These are phyloP conservation scores for Nannospalax galili DNA, from an alignment of 2,113 vertebrate genomes.

Conservation along the genomic window DNA sequence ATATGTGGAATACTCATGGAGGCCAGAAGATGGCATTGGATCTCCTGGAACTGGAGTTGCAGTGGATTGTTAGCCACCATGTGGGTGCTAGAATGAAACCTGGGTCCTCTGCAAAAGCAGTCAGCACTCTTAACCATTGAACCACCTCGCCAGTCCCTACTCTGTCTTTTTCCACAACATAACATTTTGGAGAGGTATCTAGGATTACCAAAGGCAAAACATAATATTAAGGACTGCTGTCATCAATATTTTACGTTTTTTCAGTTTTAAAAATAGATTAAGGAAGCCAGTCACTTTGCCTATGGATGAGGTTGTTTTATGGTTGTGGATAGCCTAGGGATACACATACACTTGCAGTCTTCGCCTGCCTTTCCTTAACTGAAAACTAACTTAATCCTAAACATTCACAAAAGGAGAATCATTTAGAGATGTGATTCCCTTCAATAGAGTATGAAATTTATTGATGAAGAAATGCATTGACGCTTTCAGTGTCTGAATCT, in stretches of 20 bases:
- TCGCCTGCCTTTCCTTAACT: background rate
- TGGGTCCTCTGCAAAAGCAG: too few relatives aligned
- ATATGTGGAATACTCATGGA: too few relatives aligned
- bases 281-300: background rate
- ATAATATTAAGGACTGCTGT: background rate
- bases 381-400: constrained; percentile 1
- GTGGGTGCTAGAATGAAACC: too few relatives aligned
- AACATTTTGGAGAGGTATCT: background rate
- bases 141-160: too few relatives aligned
- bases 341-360: background rate
- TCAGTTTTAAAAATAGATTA: background rate
- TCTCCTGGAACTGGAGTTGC: too few relatives aligned
- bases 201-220: background rate
- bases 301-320: background rate
- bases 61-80: too few relatives aligned
- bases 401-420: background rate
- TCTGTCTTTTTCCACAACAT: background rate
- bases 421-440: background rate
- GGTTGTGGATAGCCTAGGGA: background rate
- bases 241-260: background rate
- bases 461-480: background rate
- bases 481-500: background rate
- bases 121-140: too few relatives aligned
- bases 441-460: background rate
- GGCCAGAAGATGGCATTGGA: too few relatives aligned